These are phyloP conservation scores for Clytia hemisphaerica DNA, from an alignment of 30 jellyfish, hydroid and myxozoan species.

Conservation along the genomic window DNA sequence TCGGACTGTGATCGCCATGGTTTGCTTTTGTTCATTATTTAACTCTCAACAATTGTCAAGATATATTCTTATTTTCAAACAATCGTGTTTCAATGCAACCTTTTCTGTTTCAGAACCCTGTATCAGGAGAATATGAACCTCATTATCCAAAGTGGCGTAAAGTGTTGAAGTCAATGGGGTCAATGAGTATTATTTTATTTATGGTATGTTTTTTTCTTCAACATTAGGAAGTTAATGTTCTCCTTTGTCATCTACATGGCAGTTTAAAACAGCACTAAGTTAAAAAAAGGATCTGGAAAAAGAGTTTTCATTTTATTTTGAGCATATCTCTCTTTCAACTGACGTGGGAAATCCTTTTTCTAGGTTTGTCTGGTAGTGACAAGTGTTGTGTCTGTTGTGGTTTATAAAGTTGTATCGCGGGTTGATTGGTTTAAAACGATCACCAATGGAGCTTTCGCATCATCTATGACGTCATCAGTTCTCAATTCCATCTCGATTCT, in stretches of 20 bases:
- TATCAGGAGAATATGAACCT: conserved; percentile 57
- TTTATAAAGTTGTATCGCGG: conserved; percentile 56
- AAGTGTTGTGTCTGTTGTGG: conserved; percentile 62
- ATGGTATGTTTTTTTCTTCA: conserved; percentile 86
- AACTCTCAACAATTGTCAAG: too few species aligned
- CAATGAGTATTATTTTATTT: conserved; percentile 50
- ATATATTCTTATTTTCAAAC: too few species aligned
- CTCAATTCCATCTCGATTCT: conserved; percentile 68
- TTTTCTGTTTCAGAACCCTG: conserved; percentile 44
- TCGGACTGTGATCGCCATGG: too few species aligned
- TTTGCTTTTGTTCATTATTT: too few species aligned
- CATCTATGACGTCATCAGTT: conserved; percentile 68
- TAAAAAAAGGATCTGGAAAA: too few species aligned
- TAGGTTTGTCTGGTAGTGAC: conserved; percentile 64
- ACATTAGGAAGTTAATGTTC: too few species aligned
- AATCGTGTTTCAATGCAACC: too few species aligned
- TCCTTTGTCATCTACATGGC: too few species aligned
- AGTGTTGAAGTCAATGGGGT: conserved; percentile 68
- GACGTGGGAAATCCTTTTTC: not conserved
- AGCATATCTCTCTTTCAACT: too few species aligned
- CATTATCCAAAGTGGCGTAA: conserved; percentile 59
- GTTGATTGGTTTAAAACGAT: conserved; percentile 76
- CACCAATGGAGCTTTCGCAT: conserved; percentile 18
- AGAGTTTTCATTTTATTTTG: too few species aligned
- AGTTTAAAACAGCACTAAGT: too few species aligned